These are phyloP conservation scores for Pangasianodon hypophthalmus DNA, from an alignment of 2,113 vertebrate species.

Conservation along the genomic window DNA sequence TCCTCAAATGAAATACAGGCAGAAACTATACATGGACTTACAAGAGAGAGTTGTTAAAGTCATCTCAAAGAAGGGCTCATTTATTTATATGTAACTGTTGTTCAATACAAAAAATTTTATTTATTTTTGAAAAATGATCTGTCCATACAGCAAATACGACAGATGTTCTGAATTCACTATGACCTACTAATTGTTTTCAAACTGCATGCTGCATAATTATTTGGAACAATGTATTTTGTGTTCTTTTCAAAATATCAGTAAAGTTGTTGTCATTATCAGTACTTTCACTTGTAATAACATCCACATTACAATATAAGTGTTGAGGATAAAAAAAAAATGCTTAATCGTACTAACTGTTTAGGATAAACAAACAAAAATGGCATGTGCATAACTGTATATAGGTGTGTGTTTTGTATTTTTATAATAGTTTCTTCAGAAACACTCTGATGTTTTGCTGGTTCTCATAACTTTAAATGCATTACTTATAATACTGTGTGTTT, in stretches of 20 bases:
- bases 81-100: conserved; percentile 7
- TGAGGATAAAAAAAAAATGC: too few species aligned
- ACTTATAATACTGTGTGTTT: not conserved
- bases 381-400: not conserved
- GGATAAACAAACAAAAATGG: too few species aligned
- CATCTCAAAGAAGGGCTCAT: not conserved
- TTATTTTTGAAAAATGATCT: too few species aligned
- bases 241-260: too few species aligned
- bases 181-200: not conserved
- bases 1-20: not conserved
- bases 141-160: not conserved
- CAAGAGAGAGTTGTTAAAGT: not conserved
- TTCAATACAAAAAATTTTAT: too few species aligned
- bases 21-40: not conserved
- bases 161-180: not conserved
- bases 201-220: too few species aligned
- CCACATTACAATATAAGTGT: too few species aligned
- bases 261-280: too few species aligned
- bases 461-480: not conserved
- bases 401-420: not conserved
- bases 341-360: too few species aligned
- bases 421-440: not conserved
- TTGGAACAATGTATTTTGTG: too few species aligned
- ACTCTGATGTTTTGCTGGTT: not conserved
- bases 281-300: too few species aligned